phyloP scores from a whole-genome alignment of 2,888 invertebrate genomes.

The Dusona sp. region DNA sequence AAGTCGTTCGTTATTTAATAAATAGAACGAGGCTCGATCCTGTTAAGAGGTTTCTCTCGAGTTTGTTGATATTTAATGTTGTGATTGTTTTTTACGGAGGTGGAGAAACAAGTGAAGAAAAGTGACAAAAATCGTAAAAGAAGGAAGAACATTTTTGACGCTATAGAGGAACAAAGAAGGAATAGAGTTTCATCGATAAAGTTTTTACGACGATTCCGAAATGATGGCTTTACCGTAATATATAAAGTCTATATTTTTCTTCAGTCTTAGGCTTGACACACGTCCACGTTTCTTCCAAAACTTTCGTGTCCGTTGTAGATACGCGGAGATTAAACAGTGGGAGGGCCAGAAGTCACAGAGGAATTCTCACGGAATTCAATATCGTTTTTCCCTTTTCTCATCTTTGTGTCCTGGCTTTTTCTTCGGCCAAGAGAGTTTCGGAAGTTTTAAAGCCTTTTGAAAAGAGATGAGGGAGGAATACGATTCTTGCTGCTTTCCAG shows the following conservation, averaged over 20 bases:
- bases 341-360: constrained; percentile 32
- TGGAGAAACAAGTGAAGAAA: neutral
- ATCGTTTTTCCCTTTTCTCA: constrained; percentile 21
- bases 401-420: constrained; percentile 2
- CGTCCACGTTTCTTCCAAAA: neutral
- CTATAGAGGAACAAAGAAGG: neutral
- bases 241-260: constrained; percentile 1
- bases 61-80: neutral
- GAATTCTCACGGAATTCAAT: constrained; percentile 62
- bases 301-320: constrained; percentile 30
- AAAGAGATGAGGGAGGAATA: constrained; percentile 11
- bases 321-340: constrained; percentile 13
- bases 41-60: neutral
- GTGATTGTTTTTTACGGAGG: neutral
- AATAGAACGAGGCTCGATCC: neutral
- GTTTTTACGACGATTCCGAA: constrained; percentile 25
- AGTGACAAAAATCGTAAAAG: neutral
- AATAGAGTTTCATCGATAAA: constrained; percentile 31
- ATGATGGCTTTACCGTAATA: constrained; percentile 12
- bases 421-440: neutral
- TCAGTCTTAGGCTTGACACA: constrained; percentile 15
- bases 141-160: neutral
- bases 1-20: neutral
- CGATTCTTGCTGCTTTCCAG: constrained; percentile 23
- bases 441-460: constrained; percentile 42